These are phyloP conservation scores for Apamea epomidion DNA, from an alignment of 2,888 invertebrate genomes.

Conservation along the genomic window DNA sequence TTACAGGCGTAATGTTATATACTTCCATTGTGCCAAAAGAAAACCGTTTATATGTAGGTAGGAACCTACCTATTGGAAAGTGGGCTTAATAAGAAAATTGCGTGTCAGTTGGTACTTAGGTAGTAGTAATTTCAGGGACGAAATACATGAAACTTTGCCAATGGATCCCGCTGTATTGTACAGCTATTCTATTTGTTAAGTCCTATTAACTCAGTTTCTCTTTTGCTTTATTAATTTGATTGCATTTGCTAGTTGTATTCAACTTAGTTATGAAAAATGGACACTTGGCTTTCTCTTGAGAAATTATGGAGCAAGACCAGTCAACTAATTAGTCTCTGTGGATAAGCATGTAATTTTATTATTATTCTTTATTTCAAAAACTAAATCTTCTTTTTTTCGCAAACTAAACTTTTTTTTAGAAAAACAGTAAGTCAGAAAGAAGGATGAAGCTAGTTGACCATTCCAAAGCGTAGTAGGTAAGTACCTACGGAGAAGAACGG, in stretches of 20 bases:
- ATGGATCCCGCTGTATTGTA: background rate
- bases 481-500: too few relatives aligned
- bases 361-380: background rate
- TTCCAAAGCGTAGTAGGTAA: too few relatives aligned
- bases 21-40: background rate
- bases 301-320: background rate
- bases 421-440: too few relatives aligned
- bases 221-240: background rate
- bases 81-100: slow-evolving; percentile 12
- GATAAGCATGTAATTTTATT: background rate
- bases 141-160: slow-evolving; percentile 1
- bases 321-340: slow-evolving; percentile 10
- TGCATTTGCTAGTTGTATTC: background rate
- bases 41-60: background rate
- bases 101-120: slow-evolving; percentile 22
- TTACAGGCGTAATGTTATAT: background rate
- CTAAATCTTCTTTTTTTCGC: too few relatives aligned
- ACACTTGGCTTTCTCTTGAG: slow-evolving; percentile 15
- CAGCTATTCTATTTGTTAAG: background rate
- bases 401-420: background rate
- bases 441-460: too few relatives aligned
- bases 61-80: background rate
- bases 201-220: background rate
- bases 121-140: background rate
- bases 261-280: background rate